Evolutionary conservation across 2,113 vertebrate species (phyloP).

Genomic region (Dicaeum eximium): DNA sequence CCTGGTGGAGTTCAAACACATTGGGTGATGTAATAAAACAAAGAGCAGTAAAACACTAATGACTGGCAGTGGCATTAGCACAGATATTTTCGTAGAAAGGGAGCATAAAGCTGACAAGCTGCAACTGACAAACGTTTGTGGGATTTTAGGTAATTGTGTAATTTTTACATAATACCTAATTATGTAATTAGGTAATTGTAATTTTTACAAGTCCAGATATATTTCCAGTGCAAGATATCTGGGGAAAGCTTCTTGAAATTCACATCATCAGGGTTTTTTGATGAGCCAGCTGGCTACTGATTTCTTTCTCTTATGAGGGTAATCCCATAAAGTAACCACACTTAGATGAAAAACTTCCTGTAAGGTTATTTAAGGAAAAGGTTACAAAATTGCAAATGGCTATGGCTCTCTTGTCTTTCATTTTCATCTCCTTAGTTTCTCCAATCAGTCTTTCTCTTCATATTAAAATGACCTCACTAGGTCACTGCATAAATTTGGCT

Average conservation of each 20-base stretch:
- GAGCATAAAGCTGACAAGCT: neutral
- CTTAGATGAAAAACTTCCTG: neutral
- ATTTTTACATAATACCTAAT: too few relatives aligned
- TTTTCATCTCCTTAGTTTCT: neutral
- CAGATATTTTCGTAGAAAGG: neutral
- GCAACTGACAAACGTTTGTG: neutral
- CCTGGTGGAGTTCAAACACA: neutral
- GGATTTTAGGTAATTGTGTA: neutral
- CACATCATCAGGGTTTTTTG: neutral
- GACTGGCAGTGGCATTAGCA: neutral
- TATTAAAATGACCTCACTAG: neutral
- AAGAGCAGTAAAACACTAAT: neutral
- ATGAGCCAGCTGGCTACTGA: neutral
- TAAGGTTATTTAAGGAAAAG: neutral
- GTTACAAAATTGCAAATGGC: neutral
- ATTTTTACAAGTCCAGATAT: neutral
- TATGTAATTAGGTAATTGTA: neutral
- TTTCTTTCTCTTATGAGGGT: neutral
- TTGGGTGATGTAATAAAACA: constrained; percentile 23
- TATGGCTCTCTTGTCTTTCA: neutral
- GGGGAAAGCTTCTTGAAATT: neutral
- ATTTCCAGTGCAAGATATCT: neutral
- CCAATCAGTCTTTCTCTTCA: neutral
- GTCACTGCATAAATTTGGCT: neutral
- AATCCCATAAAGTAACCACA: neutral